Base-by-base conservation (phyloP, 2,888 invertebrate species). In the Melipona bicolor region DNA sequence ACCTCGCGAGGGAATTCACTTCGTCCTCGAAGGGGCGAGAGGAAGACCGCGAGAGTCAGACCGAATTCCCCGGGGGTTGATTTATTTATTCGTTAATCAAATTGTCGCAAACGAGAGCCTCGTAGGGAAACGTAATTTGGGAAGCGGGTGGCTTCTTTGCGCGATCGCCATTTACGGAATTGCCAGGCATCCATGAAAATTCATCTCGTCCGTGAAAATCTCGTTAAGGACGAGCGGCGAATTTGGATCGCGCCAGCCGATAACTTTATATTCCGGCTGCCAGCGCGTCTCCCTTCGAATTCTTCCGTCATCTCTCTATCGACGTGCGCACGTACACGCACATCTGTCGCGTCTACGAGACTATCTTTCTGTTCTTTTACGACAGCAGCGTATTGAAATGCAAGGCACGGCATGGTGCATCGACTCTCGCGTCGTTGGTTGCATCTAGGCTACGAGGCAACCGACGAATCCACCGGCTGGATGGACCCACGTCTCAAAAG, bases 1-100 rank as follows among this genome's bases (percentile, higher is more conserved):
- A 59, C 2, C 43, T 11, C 13, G 13, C 56, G 56, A 15, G 3
- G n/a, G n/a, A 32, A 32, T 56, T 19, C 32, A 19, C 9, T 43
- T 43, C 27, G 19, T 15, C 21, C 4, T 21, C 21, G 62, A 1
- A 43, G 43, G 1, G 43, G 43, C 36, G 0, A 36, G 36, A 36
- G 36, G 36, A 36, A 5, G 36, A 36, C 36, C 36, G 43, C 43
- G 13, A 54, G 9, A n/a, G 24, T 13, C 3, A 32, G 52, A 13
- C 32, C 69, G 69, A 67, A 67, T 56, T 50, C n/a, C 24, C 32
- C 32, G 4, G 4, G 19, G 6, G 2, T 59, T 59, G 52, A 62
- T 79, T 56, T 75, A 52, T 75, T 78, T 78, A 56, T 19, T 43
- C 54, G 49, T 65, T 78, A 73, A 78, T 73, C 32, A 72, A 77